These are phyloP conservation scores for Agrochola lota DNA, from an alignment of 2,888 invertebrate species.

Conservation along the genomic window DNA sequence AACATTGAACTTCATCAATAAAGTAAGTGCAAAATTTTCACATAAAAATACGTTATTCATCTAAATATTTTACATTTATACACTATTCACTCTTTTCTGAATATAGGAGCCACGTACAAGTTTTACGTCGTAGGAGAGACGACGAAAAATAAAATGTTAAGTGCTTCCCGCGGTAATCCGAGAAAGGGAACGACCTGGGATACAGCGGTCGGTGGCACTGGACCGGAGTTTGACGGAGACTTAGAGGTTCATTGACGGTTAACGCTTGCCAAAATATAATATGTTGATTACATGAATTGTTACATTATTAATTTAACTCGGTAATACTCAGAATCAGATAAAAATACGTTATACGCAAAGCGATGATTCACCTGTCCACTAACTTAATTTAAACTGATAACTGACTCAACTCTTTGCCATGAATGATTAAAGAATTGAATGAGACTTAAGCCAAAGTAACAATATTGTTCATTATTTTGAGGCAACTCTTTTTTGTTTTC, in stretches of 20 bases:
- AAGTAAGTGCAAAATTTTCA: constrained; percentile 12
- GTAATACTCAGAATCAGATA: background rate
- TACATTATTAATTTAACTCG: background rate
- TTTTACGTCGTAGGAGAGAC: constrained; percentile 76
- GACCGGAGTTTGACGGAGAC: background rate
- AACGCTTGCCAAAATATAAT: background rate
- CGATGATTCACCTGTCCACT: background rate
- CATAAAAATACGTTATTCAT: too few species aligned
- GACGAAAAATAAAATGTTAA: constrained; percentile 83
- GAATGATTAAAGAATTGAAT: background rate
- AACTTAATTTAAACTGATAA: background rate
- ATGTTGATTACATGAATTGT: background rate
- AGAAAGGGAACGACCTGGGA: constrained; percentile 73
- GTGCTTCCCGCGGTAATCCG: constrained; percentile 82
- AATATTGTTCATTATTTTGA: background rate
- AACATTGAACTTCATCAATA: background rate
- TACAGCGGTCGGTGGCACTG: constrained; percentile 62
- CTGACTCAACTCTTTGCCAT: background rate
- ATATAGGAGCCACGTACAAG: constrained; percentile 78
- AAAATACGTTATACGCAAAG: background rate
- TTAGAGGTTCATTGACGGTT: background rate
- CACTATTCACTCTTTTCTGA: constrained; percentile 54
- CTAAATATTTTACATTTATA: constrained; percentile 26
- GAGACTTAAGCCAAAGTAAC: background rate
- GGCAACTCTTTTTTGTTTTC: background rate